These are phyloP conservation scores for Melanophora roralis DNA, from an alignment of 2,888 invertebrate species.

Conservation along the genomic window DNA sequence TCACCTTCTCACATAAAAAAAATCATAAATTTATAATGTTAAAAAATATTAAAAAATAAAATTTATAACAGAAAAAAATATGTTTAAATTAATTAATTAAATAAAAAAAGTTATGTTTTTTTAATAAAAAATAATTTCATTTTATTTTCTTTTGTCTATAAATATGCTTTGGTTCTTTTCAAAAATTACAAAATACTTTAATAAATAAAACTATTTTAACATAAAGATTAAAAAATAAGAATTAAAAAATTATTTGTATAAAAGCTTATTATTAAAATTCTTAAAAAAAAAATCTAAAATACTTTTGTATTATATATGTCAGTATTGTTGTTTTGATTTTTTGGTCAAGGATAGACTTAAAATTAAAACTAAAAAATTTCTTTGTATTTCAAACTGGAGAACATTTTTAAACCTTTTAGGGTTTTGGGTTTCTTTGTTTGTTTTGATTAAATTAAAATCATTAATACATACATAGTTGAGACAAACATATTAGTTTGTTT, in stretches of 20 bases:
- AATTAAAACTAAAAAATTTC: neutral
- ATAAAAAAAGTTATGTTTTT: neutral
- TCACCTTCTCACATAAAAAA: too few species aligned
- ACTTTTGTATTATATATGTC: neutral
- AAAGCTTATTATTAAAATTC: neutral
- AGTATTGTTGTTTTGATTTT: neutral
- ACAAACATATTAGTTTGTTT: slow-evolving; percentile 11
- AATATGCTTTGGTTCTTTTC: slow-evolving; percentile 26
- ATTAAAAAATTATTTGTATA: too few species aligned
- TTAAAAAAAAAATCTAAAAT: neutral
- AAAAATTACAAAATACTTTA: slow-evolving; percentile 3
- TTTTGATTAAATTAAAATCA: slow-evolving; percentile 44
- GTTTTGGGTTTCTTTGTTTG: slow-evolving; percentile 63
- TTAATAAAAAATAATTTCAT: slow-evolving; percentile 21
- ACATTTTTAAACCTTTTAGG: slow-evolving; percentile 70
- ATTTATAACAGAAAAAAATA: too few species aligned
- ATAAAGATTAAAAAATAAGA: too few species aligned
- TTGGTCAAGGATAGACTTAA: neutral
- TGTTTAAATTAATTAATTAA: neutral
- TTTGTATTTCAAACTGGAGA: slow-evolving; percentile 49
- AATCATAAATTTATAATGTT: too few species aligned
- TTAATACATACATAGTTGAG: neutral
- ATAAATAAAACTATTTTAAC: too few species aligned
- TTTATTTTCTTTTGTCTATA: slow-evolving; percentile 20
- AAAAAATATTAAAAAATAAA: too few species aligned